Percentiles rank a stretch among this genome's conserved stretches.
Conservation (phyloP, 2,888 invertebrate species). For the Orthonychiurus folsomi region DNA sequence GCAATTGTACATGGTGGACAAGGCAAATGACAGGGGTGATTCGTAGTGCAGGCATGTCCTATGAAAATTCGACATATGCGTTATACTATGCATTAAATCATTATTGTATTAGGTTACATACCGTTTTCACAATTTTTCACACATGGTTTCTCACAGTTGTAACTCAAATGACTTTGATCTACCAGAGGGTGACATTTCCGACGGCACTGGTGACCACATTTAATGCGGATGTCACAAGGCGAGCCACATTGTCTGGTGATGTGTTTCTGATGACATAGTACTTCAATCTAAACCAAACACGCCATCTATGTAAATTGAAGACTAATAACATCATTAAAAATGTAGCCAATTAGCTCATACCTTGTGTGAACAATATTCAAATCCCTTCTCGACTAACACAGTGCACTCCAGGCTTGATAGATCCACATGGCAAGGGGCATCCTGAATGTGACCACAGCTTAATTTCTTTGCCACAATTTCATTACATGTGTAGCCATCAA, state of each 20-base stretch:
- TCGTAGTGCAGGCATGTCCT: background rate
- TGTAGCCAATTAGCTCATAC: too few relatives aligned
- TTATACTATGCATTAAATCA: background rate
- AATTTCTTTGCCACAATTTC: background rate
- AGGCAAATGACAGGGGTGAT: slow-evolving; percentile 5
- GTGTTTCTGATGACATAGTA: slow-evolving; percentile 3
- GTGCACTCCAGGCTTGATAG: background rate
- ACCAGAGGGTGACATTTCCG: slow-evolving; percentile 51
- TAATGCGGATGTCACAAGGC: slow-evolving; percentile 41
- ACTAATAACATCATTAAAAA: too few relatives aligned
- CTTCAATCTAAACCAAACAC: background rate
- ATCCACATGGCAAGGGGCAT: background rate
- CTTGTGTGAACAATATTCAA: background rate
- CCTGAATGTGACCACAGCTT: background rate
- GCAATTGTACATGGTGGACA: slow-evolving; percentile 5
- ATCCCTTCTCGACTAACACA: background rate
- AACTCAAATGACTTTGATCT: slow-evolving; percentile 51
- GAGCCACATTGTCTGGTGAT: background rate
- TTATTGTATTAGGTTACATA: too few relatives aligned
- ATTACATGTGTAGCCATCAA: background rate
- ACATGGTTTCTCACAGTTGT: slow-evolving; percentile 26
- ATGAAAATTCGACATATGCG: background rate
- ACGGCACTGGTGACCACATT: slow-evolving; percentile 57
- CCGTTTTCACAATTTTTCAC: slow-evolving; percentile 6
- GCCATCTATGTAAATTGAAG: too few relatives aligned